Conservation (phyloP, 2,888 invertebrate genomes). For the Buathra laborator region DNA sequence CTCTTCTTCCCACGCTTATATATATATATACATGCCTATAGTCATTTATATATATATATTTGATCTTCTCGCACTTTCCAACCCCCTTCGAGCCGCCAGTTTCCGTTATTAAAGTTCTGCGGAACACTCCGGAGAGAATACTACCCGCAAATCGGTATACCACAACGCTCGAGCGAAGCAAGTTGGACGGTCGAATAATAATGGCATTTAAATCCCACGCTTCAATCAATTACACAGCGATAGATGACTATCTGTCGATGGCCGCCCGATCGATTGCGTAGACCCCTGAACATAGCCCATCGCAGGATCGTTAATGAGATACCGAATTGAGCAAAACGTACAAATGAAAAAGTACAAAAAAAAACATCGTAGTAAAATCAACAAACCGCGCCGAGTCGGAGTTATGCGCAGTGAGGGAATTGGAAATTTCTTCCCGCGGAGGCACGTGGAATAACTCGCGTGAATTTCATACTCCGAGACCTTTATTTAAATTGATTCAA, state of each 20-base stretch:
- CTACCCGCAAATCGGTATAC: slow-evolving; percentile 17
- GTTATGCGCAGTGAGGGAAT: not conserved
- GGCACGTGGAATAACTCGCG: slow-evolving; percentile 23
- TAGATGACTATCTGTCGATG: not conserved
- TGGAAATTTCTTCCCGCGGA: not conserved
- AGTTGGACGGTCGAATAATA: slow-evolving; percentile 30
- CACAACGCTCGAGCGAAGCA: not conserved
- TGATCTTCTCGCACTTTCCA: slow-evolving; percentile 10
- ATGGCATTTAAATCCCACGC: slow-evolving; percentile 44
- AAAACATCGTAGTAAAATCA: not conserved
- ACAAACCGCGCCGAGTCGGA: not conserved
- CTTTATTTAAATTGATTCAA: slow-evolving; percentile 30
- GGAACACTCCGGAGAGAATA: slow-evolving; percentile 13
- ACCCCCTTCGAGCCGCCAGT: slow-evolving; percentile 15
- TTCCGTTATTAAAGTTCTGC: slow-evolving; percentile 49
- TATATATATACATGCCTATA: not conserved
- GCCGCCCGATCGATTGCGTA: slow-evolving; percentile 6
- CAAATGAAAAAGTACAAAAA: not conserved
- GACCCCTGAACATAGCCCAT: not conserved
- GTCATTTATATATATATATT: not conserved
- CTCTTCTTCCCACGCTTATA: slow-evolving; percentile 37
- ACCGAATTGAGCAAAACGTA: slow-evolving; percentile 15
- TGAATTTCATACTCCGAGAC: slow-evolving; percentile 17
- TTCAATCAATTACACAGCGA: slow-evolving; percentile 20
- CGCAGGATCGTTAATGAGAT: slow-evolving; percentile 28